These are phyloP conservation scores for Hippoglossus stenolepis DNA, from an alignment of 2,113 vertebrate genomes.

Conservation along the genomic window DNA sequence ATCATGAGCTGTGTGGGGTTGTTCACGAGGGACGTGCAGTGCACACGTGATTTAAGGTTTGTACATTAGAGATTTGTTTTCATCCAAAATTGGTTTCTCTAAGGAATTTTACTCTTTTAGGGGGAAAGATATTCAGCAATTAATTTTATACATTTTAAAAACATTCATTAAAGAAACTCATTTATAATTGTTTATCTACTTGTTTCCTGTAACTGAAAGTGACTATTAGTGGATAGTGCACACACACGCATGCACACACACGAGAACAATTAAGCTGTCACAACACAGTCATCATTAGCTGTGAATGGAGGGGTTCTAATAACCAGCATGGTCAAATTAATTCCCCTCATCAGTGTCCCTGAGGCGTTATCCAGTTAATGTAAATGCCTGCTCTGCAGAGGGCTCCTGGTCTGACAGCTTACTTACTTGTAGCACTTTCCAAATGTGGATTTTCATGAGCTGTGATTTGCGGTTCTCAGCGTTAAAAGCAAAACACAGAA, in stretches of 20 bases:
- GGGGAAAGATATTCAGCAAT: neutral
- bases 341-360: constrained; percentile 27
- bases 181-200: neutral
- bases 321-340: constrained; percentile 44
- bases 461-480: constrained; percentile 44
- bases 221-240: neutral
- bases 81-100: constrained; percentile 3
- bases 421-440: constrained; percentile 7
- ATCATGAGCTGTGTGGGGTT: constrained; percentile 43
- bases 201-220: neutral
- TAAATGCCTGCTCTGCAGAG: constrained; percentile 47
- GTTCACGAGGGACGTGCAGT: constrained; percentile 39
- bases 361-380: constrained; percentile 52
- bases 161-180: neutral
- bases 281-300: constrained; percentile 41
- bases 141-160: neutral
- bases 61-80: neutral
- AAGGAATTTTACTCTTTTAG: neutral
- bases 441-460: constrained; percentile 45
- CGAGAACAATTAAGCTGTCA: constrained; percentile 41
- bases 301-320: constrained; percentile 30
- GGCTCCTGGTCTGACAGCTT: constrained; percentile 23
- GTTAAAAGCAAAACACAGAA: constrained; percentile 10
- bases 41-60: constrained; percentile 27
- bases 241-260: neutral